These are phyloP conservation scores for Leptarthrus brevirostris DNA, from an alignment of 2,888 invertebrate genomes.

Conservation along the genomic window DNA sequence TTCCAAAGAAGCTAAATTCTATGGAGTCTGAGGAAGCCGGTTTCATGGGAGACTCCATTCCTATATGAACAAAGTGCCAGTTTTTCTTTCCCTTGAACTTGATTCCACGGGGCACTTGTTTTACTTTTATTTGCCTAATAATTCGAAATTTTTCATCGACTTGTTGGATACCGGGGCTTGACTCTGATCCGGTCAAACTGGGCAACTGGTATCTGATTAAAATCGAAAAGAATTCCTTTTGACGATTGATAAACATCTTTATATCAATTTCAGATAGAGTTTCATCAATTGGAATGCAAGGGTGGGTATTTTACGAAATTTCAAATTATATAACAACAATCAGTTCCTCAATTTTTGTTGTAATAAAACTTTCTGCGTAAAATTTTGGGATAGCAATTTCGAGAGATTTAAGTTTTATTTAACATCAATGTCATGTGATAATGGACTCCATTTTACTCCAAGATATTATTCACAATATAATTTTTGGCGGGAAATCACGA, in stretches of 20 bases:
- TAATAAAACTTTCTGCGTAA: too few relatives aligned
- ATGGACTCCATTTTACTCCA: too few relatives aligned
- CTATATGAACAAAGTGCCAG: constrained; percentile 36
- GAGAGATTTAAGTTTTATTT: too few relatives aligned
- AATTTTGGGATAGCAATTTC: too few relatives aligned
- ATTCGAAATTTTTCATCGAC: constrained; percentile 39
- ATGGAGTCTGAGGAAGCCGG: constrained; percentile 38
- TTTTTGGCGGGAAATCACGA: too few relatives aligned
- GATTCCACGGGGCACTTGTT: constrained; percentile 20
- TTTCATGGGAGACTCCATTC: constrained; percentile 44
- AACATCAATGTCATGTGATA: too few relatives aligned
- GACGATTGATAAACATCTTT: constrained; percentile 10
- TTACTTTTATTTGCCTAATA: constrained; percentile 40
- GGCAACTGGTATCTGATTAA: constrained; percentile 16
- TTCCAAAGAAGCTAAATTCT: constrained; percentile 21
- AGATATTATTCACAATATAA: too few relatives aligned
- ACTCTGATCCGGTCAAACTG: constrained; percentile 15
- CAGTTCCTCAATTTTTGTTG: too few relatives aligned
- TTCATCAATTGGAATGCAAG: too few relatives aligned
- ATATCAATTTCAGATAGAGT: too few relatives aligned
- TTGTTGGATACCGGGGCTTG: neutral
- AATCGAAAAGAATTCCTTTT: constrained; percentile 26
- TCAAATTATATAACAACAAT: too few relatives aligned
- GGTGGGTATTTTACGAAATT: too few relatives aligned
- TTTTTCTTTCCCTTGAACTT: constrained; percentile 43